Base-by-base conservation (phyloP, 2,888 invertebrate genomes). In the Pemphredon lugubris region DNA sequence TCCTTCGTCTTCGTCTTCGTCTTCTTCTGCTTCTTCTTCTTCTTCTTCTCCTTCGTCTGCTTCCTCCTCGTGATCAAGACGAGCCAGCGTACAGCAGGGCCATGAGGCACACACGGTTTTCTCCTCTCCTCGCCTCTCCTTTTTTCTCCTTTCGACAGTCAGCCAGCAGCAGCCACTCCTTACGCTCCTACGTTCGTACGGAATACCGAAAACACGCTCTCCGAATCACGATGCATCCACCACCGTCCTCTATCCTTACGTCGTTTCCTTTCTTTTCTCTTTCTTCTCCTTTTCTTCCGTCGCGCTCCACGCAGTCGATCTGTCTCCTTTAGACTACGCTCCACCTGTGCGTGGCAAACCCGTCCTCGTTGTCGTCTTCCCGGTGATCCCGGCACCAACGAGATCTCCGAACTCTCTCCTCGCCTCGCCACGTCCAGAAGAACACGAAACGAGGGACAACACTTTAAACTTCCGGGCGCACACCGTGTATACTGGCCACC, bases 381-480 rank as follows among this genome's bases (percentile, higher is more conserved):
- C 54, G 50, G 39, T 50, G 34, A 48, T 61, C 44, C 57, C 51
- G 30, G 51, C 51, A 57, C 21, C 61, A 44, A 45, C 51, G 47
- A 48, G 63, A 64, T 64, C 58, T 34, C 58, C 34, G 21, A n/a
- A 34, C 42, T 44, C 48, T 16, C 30, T 63, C 53, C 40, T 34
- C 66, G 44, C 72, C 30, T 63, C 53, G 45, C 40, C 66, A 48
- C 72, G 60, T 66, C 72, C 60, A 64, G 67, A 26, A n/a, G n/a
- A 61, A 70, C 70, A 58, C 59, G 39, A 53, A 45, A 59, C 59
- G 40, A 58, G 48, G 61, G 59, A 65, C 76, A 26, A 5, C 3
- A 63, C 76, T 70, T 79, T 73, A 57, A 64, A 81, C 65, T 70
- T 75, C 70, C 77, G 72, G 70, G 54, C 68, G 71, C 77, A 53